Percentiles rank a stretch among this genome's conserved stretches.
phyloP scores from a whole-genome alignment of 1,140 invertebrate genomes.

The Littorina saxatilis region DNA sequence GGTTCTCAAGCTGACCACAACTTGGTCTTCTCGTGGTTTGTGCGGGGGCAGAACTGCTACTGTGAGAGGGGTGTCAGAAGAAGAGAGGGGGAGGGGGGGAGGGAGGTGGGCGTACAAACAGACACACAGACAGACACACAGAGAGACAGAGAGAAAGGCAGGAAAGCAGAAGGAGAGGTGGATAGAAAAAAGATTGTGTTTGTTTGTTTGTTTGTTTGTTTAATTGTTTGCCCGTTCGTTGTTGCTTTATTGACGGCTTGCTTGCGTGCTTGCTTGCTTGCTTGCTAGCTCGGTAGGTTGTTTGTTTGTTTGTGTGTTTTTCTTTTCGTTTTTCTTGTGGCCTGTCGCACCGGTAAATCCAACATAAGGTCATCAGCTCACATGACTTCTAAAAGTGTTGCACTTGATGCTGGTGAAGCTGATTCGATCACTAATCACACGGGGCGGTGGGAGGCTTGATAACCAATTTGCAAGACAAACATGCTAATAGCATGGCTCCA shows the following conservation, averaged over 20 bases:
- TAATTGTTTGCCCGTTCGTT: background rate
- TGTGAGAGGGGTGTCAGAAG: too few relatives aligned
- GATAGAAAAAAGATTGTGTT: too few relatives aligned
- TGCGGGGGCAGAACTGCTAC: too few relatives aligned
- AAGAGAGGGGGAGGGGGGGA: background rate
- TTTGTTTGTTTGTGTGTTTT: background rate
- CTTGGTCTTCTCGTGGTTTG: too few relatives aligned
- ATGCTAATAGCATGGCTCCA: constrained; percentile 10
- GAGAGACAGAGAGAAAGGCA: constrained; percentile 27
- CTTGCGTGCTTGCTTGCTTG: background rate
- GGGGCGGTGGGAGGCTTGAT: background rate
- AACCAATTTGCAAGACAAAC: constrained; percentile 29
- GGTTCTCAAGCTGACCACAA: too few relatives aligned
- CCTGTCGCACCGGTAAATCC: too few relatives aligned
- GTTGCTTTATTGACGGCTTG: background rate
- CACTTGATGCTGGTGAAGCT: background rate
- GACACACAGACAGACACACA: constrained; percentile 20
- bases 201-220: too few relatives aligned
- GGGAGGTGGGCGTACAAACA: background rate
- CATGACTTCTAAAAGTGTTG: too few relatives aligned
- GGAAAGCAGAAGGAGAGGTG: background rate
- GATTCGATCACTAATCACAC: background rate
- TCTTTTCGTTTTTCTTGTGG: background rate
- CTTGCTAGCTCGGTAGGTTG: background rate
- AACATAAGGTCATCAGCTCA: too few relatives aligned